phyloP scores from a whole-genome alignment of 2,888 invertebrate genomes.

The Quadroppia sp. region DNA sequence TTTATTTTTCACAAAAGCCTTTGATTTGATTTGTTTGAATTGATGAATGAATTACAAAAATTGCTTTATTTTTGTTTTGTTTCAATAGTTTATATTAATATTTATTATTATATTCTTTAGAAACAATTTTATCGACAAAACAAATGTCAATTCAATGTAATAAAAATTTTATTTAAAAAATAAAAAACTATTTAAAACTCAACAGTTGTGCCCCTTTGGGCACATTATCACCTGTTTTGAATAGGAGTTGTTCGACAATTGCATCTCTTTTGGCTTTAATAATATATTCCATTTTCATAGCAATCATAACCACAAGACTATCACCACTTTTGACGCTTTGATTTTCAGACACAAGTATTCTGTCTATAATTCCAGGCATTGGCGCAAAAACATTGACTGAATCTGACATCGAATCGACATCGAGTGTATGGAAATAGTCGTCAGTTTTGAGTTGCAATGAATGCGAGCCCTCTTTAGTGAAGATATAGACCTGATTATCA shows the following conservation, averaged over 20 bases:
- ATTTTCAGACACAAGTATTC: slow-evolving; percentile 74
- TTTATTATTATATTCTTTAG: too few relatives aligned
- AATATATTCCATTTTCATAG: slow-evolving; percentile 99
- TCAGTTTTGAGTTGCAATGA: not conserved
- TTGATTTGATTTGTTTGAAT: too few relatives aligned
- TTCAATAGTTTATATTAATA: not conserved
- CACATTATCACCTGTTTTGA: slow-evolving; percentile 74
- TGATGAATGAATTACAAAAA: too few relatives aligned
- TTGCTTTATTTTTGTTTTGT: too few relatives aligned
- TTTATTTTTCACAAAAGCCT: too few relatives aligned
- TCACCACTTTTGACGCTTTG: slow-evolving; percentile 80
- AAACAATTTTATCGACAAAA: not conserved
- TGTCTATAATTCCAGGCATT: slow-evolving; percentile 94
- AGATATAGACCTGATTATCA: not conserved
- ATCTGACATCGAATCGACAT: slow-evolving; percentile 48
- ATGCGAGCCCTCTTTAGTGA: slow-evolving; percentile 5
- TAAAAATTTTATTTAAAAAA: not conserved
- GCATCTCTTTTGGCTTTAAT: slow-evolving; percentile 78
- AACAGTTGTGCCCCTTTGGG: slow-evolving; percentile 61
- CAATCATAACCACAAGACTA: slow-evolving; percentile 85
- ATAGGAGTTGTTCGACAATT: slow-evolving; percentile 66
- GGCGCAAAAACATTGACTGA: slow-evolving; percentile 72
- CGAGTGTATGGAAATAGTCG: not conserved
- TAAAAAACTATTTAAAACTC: slow-evolving; percentile 42
- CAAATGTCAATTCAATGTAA: not conserved